These are phyloP conservation scores for Lasioglossum malachurum DNA, from an alignment of 2,888 invertebrate genomes.

Conservation along the genomic window DNA sequence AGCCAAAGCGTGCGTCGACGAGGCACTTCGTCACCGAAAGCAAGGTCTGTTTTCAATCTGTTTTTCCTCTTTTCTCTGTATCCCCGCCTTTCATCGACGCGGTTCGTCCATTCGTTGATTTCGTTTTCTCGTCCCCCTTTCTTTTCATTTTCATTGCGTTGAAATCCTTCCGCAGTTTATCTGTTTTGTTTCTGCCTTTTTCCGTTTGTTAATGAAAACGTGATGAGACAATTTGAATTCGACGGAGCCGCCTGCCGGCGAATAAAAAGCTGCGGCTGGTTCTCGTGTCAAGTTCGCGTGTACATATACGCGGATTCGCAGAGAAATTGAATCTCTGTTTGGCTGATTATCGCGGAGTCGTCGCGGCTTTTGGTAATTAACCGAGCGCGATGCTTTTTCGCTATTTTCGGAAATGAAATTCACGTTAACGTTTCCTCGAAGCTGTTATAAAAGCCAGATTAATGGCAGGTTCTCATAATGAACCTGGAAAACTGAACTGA, in stretches of 20 bases:
- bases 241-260: slow-evolving; percentile 20
- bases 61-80: neutral
- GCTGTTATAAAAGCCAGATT: too few relatives aligned
- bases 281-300: neutral
- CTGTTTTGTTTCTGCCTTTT: neutral
- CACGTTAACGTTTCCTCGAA: neutral
- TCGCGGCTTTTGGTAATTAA: neutral
- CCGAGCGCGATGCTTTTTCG: neutral
- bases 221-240: slow-evolving; percentile 58
- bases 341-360: neutral
- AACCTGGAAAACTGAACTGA: too few relatives aligned
- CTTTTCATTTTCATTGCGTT: neutral
- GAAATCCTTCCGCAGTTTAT: neutral
- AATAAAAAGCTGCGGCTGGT: slow-evolving; percentile 12
- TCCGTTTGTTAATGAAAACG: slow-evolving; percentile 54
- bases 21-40: neutral
- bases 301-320: neutral
- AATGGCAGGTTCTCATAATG: too few relatives aligned
- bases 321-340: neutral
- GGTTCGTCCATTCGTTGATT: neutral
- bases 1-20: neutral
- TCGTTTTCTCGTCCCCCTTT: neutral
- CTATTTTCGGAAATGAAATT: neutral
- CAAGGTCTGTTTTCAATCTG: neutral
- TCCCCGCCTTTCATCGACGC: neutral